Evolutionary conservation across 2,113 vertebrate genomes (phyloP).

Genomic region (Malurus melanocephalus): DNA sequence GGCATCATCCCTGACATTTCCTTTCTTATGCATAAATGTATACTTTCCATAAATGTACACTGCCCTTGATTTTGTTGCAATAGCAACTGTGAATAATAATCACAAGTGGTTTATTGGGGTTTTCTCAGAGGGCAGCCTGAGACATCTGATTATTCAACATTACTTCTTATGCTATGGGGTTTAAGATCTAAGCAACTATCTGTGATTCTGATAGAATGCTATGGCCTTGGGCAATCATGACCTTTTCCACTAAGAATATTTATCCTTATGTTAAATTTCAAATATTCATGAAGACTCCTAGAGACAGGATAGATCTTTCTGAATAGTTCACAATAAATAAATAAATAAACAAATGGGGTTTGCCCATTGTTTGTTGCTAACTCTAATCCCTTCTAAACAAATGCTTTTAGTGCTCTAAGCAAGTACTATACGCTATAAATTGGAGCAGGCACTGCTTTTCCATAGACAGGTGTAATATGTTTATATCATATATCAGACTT

Average conservation of each 20-base stretch:
- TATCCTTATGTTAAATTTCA: conserved; percentile 9
- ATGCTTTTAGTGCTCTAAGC: background rate
- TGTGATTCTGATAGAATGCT: background rate
- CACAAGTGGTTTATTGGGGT: background rate
- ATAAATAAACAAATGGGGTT: conserved; percentile 15
- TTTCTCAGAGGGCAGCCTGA: background rate
- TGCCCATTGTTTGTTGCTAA: background rate
- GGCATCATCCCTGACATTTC: background rate
- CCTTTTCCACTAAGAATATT: conserved; percentile 17
- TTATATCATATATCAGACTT: background rate
- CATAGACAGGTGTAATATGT: background rate
- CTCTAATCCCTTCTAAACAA: background rate
- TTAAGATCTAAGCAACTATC: background rate
- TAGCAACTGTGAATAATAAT: background rate
- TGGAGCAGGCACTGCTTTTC: background rate
- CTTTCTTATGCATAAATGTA: background rate
- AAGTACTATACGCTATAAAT: background rate
- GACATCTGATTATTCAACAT: background rate
- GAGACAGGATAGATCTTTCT: background rate
- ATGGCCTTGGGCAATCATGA: background rate
- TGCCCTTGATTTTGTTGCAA: background rate
- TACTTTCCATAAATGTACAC: fast-evolving
- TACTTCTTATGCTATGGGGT: background rate
- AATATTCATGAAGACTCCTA: background rate
- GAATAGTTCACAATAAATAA: conserved; percentile 40